Base-by-base conservation (phyloP, 2,888 invertebrate genomes). In the Athetis lepigone region DNA sequence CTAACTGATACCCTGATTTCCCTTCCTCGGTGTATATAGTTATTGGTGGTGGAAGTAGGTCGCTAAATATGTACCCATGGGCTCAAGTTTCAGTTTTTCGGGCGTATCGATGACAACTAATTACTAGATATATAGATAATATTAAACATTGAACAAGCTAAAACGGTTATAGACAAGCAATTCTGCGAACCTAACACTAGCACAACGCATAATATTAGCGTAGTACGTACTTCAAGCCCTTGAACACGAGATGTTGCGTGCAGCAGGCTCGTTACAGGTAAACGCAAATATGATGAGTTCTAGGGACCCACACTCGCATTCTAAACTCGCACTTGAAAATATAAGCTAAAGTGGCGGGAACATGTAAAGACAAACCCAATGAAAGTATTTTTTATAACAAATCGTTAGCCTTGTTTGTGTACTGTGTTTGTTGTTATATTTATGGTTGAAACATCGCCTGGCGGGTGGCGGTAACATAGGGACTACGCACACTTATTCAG, bases 181-280 rank as follows among this genome's bases (percentile, higher is more conserved):
- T 49, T 52, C 39, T 56, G 45, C 42, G 16, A 67, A 43, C 11
- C 52, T 56, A 57, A 51, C 43, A 59, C 29, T 64, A 42, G 29
- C 19, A 23, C n/a, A 59, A 6, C 36, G 54, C 43, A 42, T 56
- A 61, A 39, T 21, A 43, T 77, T 52, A 43, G 40, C 27, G 27
- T 42, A 56, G 23, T 58, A 51, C 42, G 50, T 65, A 52, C 43
- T 21, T 42, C n/a, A 33, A 75, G 75, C 56, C 78, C 78, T 70
- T 62, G 66, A 62, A 54, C 75, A 70, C 65, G 66, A 62, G 40
- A 49, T 54, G 33, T 70, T 55, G 79, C 79, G 75, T 75, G 75
- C 23, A 37, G 13, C n/a, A 8, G 50, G 19, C 40, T 51, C 40
- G 46, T 47, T 60, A 50, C 29, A 51, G 42, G 47, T 67, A 51